Conservation (phyloP, 2,888 invertebrate species). For the Buathra laborator region DNA sequence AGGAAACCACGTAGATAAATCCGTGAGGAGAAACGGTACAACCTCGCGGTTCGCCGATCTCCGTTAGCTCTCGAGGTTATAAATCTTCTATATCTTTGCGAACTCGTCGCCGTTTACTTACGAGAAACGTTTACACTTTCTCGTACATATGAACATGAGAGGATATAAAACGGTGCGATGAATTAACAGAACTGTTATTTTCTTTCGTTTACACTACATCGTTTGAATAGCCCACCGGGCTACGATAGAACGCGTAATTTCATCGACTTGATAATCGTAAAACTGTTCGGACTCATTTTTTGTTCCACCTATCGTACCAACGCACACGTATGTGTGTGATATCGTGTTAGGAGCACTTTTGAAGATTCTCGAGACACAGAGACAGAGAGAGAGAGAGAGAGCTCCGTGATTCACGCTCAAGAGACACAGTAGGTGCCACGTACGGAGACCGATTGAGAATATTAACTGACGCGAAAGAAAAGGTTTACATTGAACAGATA, state of each 20-base stretch:
- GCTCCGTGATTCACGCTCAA: constrained; percentile 45
- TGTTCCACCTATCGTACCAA: background rate
- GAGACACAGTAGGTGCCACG: constrained; percentile 32
- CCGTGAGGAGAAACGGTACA: constrained; percentile 66
- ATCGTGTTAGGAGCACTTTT: constrained; percentile 43
- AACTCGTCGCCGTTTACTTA: constrained; percentile 21
- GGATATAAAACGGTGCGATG: background rate
- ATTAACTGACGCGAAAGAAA: background rate
- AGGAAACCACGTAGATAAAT: constrained; percentile 44
- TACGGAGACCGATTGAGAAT: constrained; percentile 18
- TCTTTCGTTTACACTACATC: constrained; percentile 11
- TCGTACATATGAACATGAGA: constrained; percentile 5
- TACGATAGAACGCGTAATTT: constrained; percentile 23
- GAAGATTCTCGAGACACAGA: constrained; percentile 29
- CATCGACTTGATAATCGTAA: constrained; percentile 10
- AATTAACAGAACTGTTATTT: background rate
- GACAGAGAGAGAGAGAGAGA: background rate
- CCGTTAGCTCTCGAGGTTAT: constrained; percentile 58
- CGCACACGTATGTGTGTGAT: constrained; percentile 5
- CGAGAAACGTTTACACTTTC: background rate
- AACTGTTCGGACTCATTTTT: constrained; percentile 23
- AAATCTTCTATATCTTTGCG: constrained; percentile 17
- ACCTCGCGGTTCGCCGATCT: constrained; percentile 67
- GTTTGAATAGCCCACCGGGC: constrained; percentile 16
- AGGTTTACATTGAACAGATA: constrained; percentile 17